Conservation (phyloP, 1,140 invertebrate genomes). For the Diuraphis noxia region DNA sequence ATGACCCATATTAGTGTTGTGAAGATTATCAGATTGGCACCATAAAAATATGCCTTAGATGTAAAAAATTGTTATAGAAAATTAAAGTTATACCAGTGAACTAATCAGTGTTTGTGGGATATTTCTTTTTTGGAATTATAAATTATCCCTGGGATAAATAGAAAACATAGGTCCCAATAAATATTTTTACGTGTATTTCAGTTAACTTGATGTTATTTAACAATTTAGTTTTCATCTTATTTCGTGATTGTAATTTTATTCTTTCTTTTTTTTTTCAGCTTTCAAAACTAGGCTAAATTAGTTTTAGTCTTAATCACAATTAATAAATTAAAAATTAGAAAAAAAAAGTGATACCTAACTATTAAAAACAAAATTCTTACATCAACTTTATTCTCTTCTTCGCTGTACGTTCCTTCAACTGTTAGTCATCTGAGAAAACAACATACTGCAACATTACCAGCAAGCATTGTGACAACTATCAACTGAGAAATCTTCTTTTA, state of each 20-base stretch:
- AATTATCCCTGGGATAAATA: no score
- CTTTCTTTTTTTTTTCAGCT: constrained; percentile 49
- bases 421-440: constrained; percentile 38
- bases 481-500: constrained; percentile 50
- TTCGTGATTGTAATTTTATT: constrained; percentile 22
- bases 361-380: constrained; percentile 24
- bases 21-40: not conserved
- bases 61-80: not conserved
- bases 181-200: not conserved
- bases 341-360: constrained; percentile 36
- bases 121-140: not conserved
- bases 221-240: not conserved
- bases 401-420: constrained; percentile 49
- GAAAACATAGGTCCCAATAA: not conserved
- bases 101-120: not conserved
- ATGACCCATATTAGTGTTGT: not conserved
- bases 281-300: constrained; percentile 53
- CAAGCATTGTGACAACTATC: constrained; percentile 54
- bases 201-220: not conserved
- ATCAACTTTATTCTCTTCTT: constrained; percentile 39
- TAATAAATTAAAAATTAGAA: constrained; percentile 25
- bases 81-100: not conserved
- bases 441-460: constrained; percentile 52
- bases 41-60: not conserved
- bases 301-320: constrained; percentile 49